These are phyloP conservation scores for Sebastes flavidus DNA, from an alignment of 2,797 vertebrate species.

Conservation along the genomic window DNA sequence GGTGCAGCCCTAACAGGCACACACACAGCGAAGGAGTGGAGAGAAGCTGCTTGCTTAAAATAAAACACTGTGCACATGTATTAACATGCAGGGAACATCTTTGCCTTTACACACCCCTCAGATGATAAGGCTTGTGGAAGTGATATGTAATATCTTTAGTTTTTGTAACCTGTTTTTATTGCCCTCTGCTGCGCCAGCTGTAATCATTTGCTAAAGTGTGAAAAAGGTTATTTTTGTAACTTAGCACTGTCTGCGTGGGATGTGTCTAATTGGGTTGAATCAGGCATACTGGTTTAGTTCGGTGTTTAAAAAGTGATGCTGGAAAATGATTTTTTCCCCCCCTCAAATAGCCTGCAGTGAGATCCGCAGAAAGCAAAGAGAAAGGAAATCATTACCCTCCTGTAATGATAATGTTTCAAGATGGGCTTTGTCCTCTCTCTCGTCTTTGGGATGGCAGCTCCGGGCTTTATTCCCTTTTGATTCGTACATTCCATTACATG, in stretches of 20 bases:
- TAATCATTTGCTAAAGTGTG: constrained; percentile 13
- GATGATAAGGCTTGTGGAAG: not conserved
- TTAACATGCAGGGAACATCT: constrained; percentile 1
- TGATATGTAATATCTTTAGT: not conserved
- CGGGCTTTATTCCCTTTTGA: constrained; percentile 62
- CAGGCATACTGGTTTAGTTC: constrained; percentile 32
- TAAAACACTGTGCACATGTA: constrained; percentile 7
- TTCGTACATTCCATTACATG: constrained; percentile 62
- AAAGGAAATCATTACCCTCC: constrained; percentile 67
- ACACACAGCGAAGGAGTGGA: not conserved
- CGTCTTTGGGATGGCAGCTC: constrained; percentile 55
- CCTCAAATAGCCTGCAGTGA: constrained; percentile 50
- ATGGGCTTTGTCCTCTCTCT: constrained; percentile 62
- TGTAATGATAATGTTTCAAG: constrained; percentile 69
- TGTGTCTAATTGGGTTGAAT: constrained; percentile 55
- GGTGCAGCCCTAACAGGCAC: constrained; percentile 23
- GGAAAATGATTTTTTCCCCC: constrained; percentile 41
- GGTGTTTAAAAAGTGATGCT: constrained; percentile 47
- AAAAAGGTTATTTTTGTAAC: constrained; percentile 26
- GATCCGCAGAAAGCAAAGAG: constrained; percentile 55
- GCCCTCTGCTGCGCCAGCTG: constrained; percentile 10
- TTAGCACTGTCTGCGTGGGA: constrained; percentile 3
- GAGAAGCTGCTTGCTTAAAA: constrained; percentile 25
- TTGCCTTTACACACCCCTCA: not conserved
- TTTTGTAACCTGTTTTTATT: constrained; percentile 7